Evolutionary conservation across 2,888 invertebrate genomes (phyloP).

Genomic region (Protophormia terraenovae): DNA sequence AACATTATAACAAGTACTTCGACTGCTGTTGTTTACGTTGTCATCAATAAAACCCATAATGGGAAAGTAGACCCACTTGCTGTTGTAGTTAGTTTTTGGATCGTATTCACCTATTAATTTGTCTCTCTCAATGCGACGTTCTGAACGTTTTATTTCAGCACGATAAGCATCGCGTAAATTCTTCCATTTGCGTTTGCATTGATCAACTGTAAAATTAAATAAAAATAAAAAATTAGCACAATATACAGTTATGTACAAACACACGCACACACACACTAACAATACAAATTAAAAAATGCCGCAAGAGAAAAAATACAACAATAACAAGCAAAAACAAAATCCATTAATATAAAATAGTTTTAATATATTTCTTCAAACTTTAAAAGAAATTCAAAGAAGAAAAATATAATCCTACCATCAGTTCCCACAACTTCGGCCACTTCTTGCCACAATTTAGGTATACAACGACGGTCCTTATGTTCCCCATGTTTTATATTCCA

Average conservation of each 20-base stretch:
- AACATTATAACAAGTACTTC: neutral
- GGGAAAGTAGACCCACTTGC: constrained; percentile 70
- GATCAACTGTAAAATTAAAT: constrained; percentile 71
- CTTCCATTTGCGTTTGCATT: constrained; percentile 78
- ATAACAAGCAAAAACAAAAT: neutral
- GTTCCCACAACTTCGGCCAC: constrained; percentile 70
- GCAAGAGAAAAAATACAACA: neutral
- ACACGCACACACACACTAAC: neutral
- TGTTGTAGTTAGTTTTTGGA: constrained; percentile 43
- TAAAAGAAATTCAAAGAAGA: neutral
- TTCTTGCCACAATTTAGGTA: constrained; percentile 72
- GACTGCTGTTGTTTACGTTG: no score
- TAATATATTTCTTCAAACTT: neutral
- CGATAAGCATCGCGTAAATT: constrained; percentile 74
- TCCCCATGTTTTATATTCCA: constrained; percentile 75
- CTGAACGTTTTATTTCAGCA: constrained; percentile 69
- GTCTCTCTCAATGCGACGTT: constrained; percentile 65
- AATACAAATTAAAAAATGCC: neutral
- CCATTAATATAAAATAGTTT: neutral
- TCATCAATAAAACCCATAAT: constrained; percentile 69
- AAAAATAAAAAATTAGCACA: neutral
- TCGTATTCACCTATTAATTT: constrained; percentile 55
- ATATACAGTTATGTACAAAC: neutral
- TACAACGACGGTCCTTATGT: constrained; percentile 72
- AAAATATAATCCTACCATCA: constrained; percentile 73